phyloP scores from a whole-genome alignment of 64 coral and sea anemone species.

The Dendronephthya gigantea region DNA sequence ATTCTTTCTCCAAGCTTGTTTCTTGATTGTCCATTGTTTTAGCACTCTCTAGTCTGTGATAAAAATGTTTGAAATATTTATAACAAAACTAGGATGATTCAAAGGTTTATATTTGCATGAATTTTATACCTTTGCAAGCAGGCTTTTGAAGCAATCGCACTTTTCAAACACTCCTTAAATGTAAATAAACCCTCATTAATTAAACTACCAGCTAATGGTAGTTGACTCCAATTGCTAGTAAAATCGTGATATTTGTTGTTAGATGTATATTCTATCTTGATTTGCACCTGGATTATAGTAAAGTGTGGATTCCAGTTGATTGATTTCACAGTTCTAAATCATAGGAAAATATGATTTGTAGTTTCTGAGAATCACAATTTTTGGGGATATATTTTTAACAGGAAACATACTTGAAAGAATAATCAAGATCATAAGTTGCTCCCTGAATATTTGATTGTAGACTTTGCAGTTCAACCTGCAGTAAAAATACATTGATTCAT shows the following conservation, averaged over 20 bases:
- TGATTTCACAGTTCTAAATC: constrained; percentile 61
- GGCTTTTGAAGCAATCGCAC: constrained; percentile 79
- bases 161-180: constrained; percentile 72
- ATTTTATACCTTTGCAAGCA: constrained; percentile 30
- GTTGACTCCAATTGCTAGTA: too few species aligned
- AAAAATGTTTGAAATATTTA: background rate
- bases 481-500: background rate
- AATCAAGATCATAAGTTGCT: constrained; percentile 84
- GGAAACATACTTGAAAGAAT: constrained; percentile 71
- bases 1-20: background rate
- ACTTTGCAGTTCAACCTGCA: constrained; percentile 78
- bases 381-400: background rate
- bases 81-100: background rate
- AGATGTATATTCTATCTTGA: background rate
- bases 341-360: background rate
- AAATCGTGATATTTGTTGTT: background rate
- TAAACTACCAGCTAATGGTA: background rate
- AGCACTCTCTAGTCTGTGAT: background rate
- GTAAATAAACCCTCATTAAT: background rate
- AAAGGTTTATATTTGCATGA: background rate
- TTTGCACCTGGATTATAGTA: constrained; percentile 72
- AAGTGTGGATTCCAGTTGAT: constrained; percentile 76
- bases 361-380: background rate
- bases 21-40: background rate
- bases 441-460: constrained; percentile 62